Evolutionary conservation across 2,888 invertebrate species (phyloP).

Genomic region (Cantharis flavilabris): DNA sequence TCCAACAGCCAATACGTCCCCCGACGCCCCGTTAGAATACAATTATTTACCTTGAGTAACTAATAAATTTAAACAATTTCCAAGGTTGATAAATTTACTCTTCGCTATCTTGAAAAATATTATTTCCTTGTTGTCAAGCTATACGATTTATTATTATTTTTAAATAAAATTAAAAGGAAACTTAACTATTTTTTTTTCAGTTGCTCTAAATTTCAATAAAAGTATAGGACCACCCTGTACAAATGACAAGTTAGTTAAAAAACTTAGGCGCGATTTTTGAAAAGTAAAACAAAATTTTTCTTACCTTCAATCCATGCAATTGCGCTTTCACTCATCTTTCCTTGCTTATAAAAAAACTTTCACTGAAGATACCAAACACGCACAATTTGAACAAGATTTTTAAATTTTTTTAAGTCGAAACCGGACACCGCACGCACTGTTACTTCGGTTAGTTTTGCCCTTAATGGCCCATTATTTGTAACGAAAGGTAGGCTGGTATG

Average conservation of each 20-base stretch:
- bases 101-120: not conserved
- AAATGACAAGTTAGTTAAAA: too few relatives aligned
- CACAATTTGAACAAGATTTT: not conserved
- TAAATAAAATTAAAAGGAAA: not conserved
- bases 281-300: not conserved
- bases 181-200: not conserved
- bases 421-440: not conserved
- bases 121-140: not conserved
- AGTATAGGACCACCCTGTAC: too few relatives aligned
- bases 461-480: not conserved
- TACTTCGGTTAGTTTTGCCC: not conserved
- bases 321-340: slow-evolving; percentile 26
- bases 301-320: slow-evolving; percentile 33
- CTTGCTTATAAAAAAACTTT: not conserved
- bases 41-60: not conserved
- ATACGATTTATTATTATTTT: not conserved
- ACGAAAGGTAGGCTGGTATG: not conserved
- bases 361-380: not conserved
- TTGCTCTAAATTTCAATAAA: too few relatives aligned
- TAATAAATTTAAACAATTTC: not conserved
- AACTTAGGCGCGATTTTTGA: not conserved
- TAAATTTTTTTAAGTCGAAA: not conserved
- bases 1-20: not conserved
- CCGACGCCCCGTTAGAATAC: not conserved
- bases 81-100: not conserved